A percentile compares a stretch with the other conserved stretches of the same genome.
phyloP scores from a whole-genome alignment of 2,113 vertebrate genomes.

The Platichthys stellatus region DNA sequence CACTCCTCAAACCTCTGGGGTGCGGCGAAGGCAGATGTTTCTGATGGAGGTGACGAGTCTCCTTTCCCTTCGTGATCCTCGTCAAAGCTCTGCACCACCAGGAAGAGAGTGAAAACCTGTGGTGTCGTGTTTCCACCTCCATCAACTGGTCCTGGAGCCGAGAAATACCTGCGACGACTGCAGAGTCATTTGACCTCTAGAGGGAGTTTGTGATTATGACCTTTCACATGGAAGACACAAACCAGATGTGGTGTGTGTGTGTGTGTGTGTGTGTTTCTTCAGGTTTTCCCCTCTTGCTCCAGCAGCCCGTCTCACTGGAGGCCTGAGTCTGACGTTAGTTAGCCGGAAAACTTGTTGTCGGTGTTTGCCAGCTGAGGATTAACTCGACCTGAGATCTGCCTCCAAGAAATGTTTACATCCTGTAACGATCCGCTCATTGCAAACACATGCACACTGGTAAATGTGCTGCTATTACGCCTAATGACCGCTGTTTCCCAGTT shows the following conservation, averaged over 20 bases:
- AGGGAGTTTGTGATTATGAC: background rate
- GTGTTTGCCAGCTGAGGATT: background rate
- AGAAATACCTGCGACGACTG: background rate
- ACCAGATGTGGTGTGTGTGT: slow-evolving; percentile 1
- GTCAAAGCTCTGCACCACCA: background rate
- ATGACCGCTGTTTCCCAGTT: slow-evolving; percentile 46
- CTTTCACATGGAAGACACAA: background rate
- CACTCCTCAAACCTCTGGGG: too few relatives aligned
- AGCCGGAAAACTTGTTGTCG: slow-evolving; percentile 22
- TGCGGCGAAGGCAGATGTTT: too few relatives aligned
- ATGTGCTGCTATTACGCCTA: background rate
- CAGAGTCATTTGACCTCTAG: background rate
- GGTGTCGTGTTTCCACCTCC: background rate
- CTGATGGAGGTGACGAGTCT: too few relatives aligned
- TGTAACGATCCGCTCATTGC: slow-evolving; percentile 4
- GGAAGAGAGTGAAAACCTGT: background rate
- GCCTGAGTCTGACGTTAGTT: slow-evolving; percentile 2
- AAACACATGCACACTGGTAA: slow-evolving; percentile 25
- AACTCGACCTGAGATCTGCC: slow-evolving; percentile 30
- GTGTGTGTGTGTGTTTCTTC: background rate
- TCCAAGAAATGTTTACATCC: slow-evolving; percentile 22
- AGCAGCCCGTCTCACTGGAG: slow-evolving; percentile 8
- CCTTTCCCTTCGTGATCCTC: too few relatives aligned
- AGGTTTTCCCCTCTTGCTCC: background rate
- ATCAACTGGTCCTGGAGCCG: background rate